phyloP scores from a whole-genome alignment of 2,113 vertebrate genomes.

The Scolopax mira region DNA sequence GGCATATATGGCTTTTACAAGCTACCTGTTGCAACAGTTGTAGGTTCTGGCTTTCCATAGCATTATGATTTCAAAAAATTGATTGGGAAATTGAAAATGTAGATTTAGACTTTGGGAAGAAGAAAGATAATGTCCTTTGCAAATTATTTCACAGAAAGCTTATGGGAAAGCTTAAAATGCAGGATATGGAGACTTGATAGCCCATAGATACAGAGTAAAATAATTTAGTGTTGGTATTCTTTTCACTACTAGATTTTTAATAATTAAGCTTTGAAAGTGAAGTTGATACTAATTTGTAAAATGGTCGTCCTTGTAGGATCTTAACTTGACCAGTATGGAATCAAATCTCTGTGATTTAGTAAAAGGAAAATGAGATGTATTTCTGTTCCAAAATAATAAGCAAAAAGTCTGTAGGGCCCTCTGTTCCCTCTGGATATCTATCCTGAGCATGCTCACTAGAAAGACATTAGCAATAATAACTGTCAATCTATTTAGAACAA shows the following conservation, averaged over 20 bases:
- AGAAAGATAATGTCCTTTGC: background rate
- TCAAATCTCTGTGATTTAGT: background rate
- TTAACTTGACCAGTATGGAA: background rate
- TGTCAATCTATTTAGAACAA: background rate
- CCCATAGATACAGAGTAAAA: background rate
- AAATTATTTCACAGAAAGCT: background rate
- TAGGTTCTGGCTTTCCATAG: background rate
- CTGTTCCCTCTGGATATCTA: background rate
- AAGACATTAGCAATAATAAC: background rate
- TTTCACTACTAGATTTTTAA: background rate
- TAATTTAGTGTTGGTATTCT: background rate
- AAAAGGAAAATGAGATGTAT: background rate
- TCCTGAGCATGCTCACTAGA: background rate
- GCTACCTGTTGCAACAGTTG: background rate
- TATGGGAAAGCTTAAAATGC: background rate
- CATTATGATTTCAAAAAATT: background rate
- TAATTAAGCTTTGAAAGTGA: background rate
- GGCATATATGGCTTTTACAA: background rate
- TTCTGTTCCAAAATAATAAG: background rate
- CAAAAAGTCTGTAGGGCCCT: background rate
- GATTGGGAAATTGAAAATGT: background rate
- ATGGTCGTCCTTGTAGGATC: background rate
- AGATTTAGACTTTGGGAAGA: background rate
- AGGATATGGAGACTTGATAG: background rate
- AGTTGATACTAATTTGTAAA: background rate